Evolutionary conservation across 35 echinoderm and acorn worm genomes (phyloP).

Genomic region (Apostichopus japonicus): DNA sequence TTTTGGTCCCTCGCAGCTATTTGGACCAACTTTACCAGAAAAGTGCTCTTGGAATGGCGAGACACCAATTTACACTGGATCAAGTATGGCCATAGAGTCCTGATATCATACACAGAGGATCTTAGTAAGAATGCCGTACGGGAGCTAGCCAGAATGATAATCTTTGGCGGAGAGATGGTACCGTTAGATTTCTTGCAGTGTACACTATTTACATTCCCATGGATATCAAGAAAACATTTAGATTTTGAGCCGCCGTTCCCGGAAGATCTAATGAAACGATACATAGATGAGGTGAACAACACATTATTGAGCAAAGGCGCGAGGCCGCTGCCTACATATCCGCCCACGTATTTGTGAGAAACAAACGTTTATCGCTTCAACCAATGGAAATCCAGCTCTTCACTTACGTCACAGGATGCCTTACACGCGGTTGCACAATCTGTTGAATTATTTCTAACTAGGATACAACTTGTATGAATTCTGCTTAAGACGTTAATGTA

Average conservation of each 20-base stretch:
- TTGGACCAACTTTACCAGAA: not conserved
- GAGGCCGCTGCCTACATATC: constrained; percentile 7
- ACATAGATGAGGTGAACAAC: not conserved
- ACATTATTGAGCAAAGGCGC: constrained; percentile 20
- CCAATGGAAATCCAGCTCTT: too few relatives aligned
- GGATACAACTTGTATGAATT: too few relatives aligned
- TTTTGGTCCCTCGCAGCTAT: not conserved
- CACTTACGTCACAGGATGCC: too few relatives aligned
- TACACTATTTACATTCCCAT: not conserved
- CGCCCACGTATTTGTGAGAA: constrained; percentile 16
- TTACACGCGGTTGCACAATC: too few relatives aligned
- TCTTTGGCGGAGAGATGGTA: constrained; percentile 23
- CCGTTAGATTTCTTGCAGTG: constrained; percentile 29
- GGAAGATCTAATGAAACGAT: constrained; percentile 26
- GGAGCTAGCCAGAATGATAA: constrained; percentile 14
- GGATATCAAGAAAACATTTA: constrained; percentile 28
- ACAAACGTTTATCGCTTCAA: not conserved
- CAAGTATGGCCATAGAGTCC: not conserved
- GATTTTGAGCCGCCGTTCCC: constrained; percentile 14
- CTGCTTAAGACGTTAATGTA: too few relatives aligned
- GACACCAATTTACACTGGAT: constrained; percentile 29
- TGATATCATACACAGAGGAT: constrained; percentile 21
- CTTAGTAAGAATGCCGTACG: not conserved
- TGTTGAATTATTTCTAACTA: too few relatives aligned
- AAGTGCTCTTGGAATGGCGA: not conserved